Base-by-base conservation (phyloP, 92 coral and sea anemone species). In the Micromussa lordhowensis region DNA sequence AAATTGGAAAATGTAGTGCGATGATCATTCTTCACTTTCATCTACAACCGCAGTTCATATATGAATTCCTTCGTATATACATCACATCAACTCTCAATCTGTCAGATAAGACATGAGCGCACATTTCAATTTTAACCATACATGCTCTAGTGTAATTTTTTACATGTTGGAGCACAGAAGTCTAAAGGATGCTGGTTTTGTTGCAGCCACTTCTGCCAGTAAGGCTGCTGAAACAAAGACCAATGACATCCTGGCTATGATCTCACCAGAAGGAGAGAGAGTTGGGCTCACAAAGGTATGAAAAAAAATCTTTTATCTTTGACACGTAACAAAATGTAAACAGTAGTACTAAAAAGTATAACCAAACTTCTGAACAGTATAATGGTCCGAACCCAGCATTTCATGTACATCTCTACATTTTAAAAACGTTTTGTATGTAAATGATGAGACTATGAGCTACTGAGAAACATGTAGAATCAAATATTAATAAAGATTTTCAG, bases 201-300 rank as follows among this genome's bases (percentile, higher is more conserved):
- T 44, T 59, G 5, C 82, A 96, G 99, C 99, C 40, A 81, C 92
- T 22, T 98, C 99, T 1, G 98, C 98, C 15, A 90, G 99, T 80
- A 98, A 96, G 87, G 96, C 96, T 44, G 92, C 89, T 38, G 96
- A 96, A 85, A 88, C 97, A 35, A 94, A 94, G 82, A 98, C 99
- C n/a, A 98, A 98, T 63, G 99, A 98, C 77, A 98, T 98, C 77
- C 86, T 98, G n/a, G 99, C 96, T 1, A 98, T 98, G 99, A 90
- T 98, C 59, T 98, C 99, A 34, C 99, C 99, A 15, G 99, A 98
- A 68, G 96, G 96, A 31, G 99, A 98, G 66, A 92, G 93, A 89
- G 99, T 98, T 68, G 92, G 93, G 0, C 98, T 98, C 32, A 93
- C 96, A 35, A 98, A 98, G 98, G 99, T 90, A 68, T 38, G 84